A percentile compares a stretch with the other conserved stretches of the same genome.
Conservation (phyloP, 2,888 invertebrate species). For the Helobdella robusta region DNA sequence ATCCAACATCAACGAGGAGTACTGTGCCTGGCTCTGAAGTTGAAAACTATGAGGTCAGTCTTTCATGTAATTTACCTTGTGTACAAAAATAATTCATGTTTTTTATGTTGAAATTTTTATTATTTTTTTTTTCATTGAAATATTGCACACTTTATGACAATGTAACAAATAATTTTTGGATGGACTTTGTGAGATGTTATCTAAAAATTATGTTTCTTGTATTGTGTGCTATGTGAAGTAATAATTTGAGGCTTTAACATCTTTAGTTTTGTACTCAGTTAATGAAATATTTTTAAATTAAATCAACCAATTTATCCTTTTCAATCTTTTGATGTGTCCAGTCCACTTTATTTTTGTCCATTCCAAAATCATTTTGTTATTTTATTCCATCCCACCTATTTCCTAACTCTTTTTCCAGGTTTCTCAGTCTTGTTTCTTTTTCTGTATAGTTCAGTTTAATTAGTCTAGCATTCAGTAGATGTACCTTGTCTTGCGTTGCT, state of each 20-base stretch:
- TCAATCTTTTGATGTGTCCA: too few relatives aligned
- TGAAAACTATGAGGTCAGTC: constrained; percentile 67
- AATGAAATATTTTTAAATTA: not conserved
- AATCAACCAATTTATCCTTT: too few relatives aligned
- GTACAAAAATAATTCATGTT: not conserved
- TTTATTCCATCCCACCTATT: too few relatives aligned
- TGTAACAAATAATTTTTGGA: not conserved
- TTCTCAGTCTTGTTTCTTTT: too few relatives aligned
- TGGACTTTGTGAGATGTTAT: not conserved
- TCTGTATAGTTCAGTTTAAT: too few relatives aligned
- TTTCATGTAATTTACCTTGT: not conserved
- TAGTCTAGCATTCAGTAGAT: too few relatives aligned
- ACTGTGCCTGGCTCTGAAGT: constrained; percentile 62
- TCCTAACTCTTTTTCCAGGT: too few relatives aligned
- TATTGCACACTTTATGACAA: not conserved
- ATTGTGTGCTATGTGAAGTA: not conserved
- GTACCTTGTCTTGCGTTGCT: too few relatives aligned
- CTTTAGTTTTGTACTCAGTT: not conserved
- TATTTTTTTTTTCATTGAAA: not conserved
- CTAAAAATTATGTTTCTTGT: not conserved
- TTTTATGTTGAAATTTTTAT: not conserved
- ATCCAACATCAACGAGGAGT: constrained; percentile 65
- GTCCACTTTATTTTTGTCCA: too few relatives aligned
- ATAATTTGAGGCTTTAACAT: not conserved
- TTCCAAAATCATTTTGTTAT: too few relatives aligned